Base-by-base conservation (phyloP, 2,797 vertebrate species). In the Arremon aurantiirostris region DNA sequence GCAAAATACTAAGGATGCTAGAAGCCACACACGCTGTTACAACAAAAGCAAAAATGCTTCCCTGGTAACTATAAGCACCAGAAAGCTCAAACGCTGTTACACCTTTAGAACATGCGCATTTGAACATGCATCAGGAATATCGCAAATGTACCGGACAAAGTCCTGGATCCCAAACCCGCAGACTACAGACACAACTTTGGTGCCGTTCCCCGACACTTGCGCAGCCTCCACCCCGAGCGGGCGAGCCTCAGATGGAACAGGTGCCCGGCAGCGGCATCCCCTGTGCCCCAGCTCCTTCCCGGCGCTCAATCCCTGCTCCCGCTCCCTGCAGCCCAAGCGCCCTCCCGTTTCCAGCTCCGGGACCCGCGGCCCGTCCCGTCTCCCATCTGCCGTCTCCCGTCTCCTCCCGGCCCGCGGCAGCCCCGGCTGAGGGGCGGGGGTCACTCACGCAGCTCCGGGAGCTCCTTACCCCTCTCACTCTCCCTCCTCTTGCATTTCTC, bases 401-500 rank as follows among this genome's bases (percentile, higher is more conserved):
- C 4, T 27, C 56, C 16, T 14, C 24, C 50, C 9, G 2, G 11
- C 39, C 5, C 16, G 30, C 19, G 35, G 63, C 42, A 82, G 56
- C 46, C 56, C 24, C 28, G 20, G 53, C 44, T 12, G 11, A 55
- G 23, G 63, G 65, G 35, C 41, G 6, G 28, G 64, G 37, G 35
- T 75, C 69, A 79, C 84, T 89, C 91, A 70, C 84, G 71, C 90
- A n/a, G 89, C 71, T 53, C 72, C 37, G 30, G 80, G 55, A 91
- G 49, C 88, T 91, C 79, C 96, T 96, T 96, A 96, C 96, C 96
- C 96, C 96, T 95, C 95, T 96, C 95, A 98, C 97, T 98, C 97
- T 97, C 98, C 96, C 93, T 95, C 93, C 75, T 96, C 95, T 95
- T 75, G 97, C 96, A 96, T 97, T 81, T 97, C 97, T 98, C 97